Conservation (phyloP, 2,113 vertebrate genomes). For the Tor tambroides region DNA sequence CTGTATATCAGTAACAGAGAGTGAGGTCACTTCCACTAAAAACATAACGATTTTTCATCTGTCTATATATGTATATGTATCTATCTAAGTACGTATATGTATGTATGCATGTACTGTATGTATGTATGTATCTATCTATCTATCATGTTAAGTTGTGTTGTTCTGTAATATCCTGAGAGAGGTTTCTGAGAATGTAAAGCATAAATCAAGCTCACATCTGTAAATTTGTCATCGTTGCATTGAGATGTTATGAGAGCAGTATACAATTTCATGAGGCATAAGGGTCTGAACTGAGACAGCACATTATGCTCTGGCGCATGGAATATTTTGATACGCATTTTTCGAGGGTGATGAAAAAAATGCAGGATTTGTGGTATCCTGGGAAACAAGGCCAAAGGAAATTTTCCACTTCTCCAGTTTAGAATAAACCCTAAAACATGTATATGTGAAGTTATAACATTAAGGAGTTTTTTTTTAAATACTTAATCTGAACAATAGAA, state of each 20-base stretch:
- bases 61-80: background rate
- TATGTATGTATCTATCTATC: slow-evolving; percentile 4
- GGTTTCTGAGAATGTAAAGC: background rate
- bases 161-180: background rate
- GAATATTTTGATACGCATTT: slow-evolving; percentile 20
- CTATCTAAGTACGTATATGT: no score
- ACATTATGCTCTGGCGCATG: background rate
- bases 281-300: background rate
- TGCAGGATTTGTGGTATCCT: background rate
- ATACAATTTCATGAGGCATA: slow-evolving; percentile 15
- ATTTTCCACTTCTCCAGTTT: background rate
- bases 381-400: background rate
- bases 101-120: no score
- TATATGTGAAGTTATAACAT: background rate
- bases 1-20: slow-evolving; percentile 30
- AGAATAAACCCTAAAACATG: background rate
- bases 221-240: background rate
- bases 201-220: background rate
- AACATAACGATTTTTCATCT: background rate
- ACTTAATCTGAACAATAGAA: background rate
- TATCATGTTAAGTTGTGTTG: background rate
- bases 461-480: background rate
- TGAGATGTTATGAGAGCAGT: background rate
- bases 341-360: background rate
- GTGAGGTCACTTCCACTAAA: background rate